Evolutionary conservation across 2,888 invertebrate genomes (phyloP), one percentile per base, ranked within the genome.

Genomic region (Archaeoteleia sp.): DNA sequence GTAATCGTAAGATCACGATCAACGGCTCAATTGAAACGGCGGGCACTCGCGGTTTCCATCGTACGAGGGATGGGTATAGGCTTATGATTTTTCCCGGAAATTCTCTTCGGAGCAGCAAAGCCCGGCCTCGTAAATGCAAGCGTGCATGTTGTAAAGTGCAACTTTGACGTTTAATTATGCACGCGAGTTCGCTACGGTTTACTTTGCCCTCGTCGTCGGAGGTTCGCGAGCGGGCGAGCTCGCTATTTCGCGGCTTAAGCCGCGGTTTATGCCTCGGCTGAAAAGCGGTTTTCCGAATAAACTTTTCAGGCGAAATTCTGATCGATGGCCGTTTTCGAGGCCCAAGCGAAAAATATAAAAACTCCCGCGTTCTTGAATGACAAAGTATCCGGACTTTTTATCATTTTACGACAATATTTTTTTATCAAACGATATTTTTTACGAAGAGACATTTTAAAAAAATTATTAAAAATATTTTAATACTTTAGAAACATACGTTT

Each of bases 121-220:
- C 37, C 15, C 27, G 12, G 55, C 15, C 48, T 53, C 29, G 46
- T 67, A 62, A 32, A 60, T 57, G 53, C 53, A 61, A 54, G 42
- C 58, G 58, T 49, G 67, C 67, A 69, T 68, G 67, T 71, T 71
- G 67, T 65, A 49, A 66, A 48, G 68, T 63, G 70, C 70, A 79
- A 77, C 74, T 78, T 77, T 74, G 76, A 76, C 74, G 77, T 78
- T 80, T 78, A 81, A 82, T 82, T 81, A 82, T 78, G 78, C 75
- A 77, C 72, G 73, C 73, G 75, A 75, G 70, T 80, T 76, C 61
- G 57, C 74, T 74, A 60, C 45, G 71, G 76, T 79, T 78, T 78
- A 72, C 75, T 74, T 74, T 75, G 69, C 73, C 72, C 73, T 72
- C 70, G 72, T 68, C 51, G 45, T 45, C n/a, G 32, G 46, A 48